A percentile compares a stretch with the other conserved stretches of the same genome.
Conservation (phyloP, 2,113 vertebrate species). For the Poecilia latipinna region DNA sequence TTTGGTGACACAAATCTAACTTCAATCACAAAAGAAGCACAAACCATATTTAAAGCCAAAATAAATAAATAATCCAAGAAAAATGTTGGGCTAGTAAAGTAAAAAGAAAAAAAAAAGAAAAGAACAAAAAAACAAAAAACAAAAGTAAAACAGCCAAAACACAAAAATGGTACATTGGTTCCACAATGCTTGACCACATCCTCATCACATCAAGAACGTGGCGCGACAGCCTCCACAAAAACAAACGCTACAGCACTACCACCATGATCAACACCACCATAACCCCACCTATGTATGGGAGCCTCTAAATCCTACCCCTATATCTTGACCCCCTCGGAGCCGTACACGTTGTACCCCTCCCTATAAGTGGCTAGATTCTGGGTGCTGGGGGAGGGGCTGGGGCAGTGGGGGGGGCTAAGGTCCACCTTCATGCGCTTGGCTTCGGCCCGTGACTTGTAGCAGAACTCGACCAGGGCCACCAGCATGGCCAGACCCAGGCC, state of each 20-base stretch:
- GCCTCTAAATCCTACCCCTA: slow-evolving; percentile 99
- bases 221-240: slow-evolving; percentile 53
- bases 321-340: slow-evolving; percentile 99
- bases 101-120: background rate
- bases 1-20: slow-evolving; percentile 77
- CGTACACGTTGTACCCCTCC: slow-evolving; percentile 99
- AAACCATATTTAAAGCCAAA: slow-evolving; percentile 63
- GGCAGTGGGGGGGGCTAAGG: slow-evolving; percentile 90
- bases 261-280: slow-evolving; percentile 81
- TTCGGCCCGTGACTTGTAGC: slow-evolving; percentile 99
- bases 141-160: slow-evolving; percentile 23
- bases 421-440: slow-evolving; percentile 99
- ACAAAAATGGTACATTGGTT: slow-evolving; percentile 53
- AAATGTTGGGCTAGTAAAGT: slow-evolving; percentile 25
- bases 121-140: no score
- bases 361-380: slow-evolving; percentile 99
- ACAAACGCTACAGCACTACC: slow-evolving; percentile 81
- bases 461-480: slow-evolving; percentile 99
- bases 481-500: slow-evolving; percentile 99
- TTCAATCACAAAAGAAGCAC: slow-evolving; percentile 72
- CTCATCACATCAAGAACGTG: slow-evolving; percentile 65
- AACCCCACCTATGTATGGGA: slow-evolving; percentile 88
- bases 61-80: slow-evolving; percentile 5
- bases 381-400: slow-evolving; percentile 99
- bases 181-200: slow-evolving; percentile 83